A percentile compares a stretch with the other conserved stretches of the same genome.
These are phyloP conservation scores for Silurus lanzhouensis DNA, from an alignment of 2,797 vertebrate genomes.

Conservation along the genomic window DNA sequence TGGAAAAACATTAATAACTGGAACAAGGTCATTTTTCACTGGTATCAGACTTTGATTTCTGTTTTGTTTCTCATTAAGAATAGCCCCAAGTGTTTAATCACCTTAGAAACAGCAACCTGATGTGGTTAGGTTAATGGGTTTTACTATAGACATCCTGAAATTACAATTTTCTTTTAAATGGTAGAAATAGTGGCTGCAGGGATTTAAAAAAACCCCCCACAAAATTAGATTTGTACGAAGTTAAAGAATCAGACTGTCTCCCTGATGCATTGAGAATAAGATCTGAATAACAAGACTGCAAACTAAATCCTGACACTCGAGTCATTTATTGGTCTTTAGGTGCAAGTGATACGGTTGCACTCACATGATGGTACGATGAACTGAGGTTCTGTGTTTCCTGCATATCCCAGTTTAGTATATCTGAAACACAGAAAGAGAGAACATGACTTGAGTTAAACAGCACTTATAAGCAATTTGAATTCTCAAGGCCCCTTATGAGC, in stretches of 20 bases:
- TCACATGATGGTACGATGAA: constrained; percentile 99
- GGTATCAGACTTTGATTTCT: neutral
- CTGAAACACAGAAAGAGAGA: constrained; percentile 71
- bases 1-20: neutral
- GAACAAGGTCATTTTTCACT: neutral
- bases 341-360: constrained; percentile 64
- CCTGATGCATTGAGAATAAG: neutral
- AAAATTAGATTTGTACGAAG: no score
- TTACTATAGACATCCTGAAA: neutral
- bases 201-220: constrained; percentile 10
- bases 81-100: neutral
- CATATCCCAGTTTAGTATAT: constrained; percentile 97
- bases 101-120: neutral
- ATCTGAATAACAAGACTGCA: neutral
- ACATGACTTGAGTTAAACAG: neutral
- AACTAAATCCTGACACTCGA: neutral
- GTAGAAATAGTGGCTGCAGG: neutral
- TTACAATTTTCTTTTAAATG: neutral
- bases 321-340: neutral
- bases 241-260: neutral
- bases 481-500: neutral
- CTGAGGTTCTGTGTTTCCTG: constrained; percentile 97
- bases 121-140: constrained; percentile 14
- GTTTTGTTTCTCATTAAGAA: constrained; percentile 13
- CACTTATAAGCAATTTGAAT: neutral